These are phyloP conservation scores for Eupeodes latifasciatus DNA, from an alignment of 2,888 invertebrate genomes.

Conservation along the genomic window DNA sequence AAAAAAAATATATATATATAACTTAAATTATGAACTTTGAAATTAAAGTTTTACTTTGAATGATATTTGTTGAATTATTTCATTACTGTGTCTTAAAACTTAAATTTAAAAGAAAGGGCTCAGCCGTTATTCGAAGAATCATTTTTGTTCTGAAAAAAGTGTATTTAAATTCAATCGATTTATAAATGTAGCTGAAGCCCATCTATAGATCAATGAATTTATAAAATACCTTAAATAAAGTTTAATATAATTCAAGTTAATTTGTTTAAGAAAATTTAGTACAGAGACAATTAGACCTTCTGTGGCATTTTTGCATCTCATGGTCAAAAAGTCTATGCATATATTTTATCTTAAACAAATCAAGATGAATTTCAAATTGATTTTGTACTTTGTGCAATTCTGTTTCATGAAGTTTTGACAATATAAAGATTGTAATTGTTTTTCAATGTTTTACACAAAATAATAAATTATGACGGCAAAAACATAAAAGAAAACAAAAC, in stretches of 20 bases:
- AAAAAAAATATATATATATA: not conserved
- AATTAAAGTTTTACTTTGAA: slow-evolving; percentile 19
- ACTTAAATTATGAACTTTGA: slow-evolving; percentile 5
- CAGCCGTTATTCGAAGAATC: slow-evolving; percentile 25
- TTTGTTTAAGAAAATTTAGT: slow-evolving; percentile 21
- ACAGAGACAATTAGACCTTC: slow-evolving; percentile 39
- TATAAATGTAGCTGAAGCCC: not conserved
- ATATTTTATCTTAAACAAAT: slow-evolving; percentile 36
- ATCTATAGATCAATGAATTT: slow-evolving; percentile 50
- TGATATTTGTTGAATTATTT: slow-evolving; percentile 6
- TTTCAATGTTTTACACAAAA: slow-evolving; percentile 16
- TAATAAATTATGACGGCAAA: slow-evolving; percentile 29
- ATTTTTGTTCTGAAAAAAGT: not conserved
- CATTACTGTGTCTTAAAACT: not conserved
- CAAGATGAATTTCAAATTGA: slow-evolving; percentile 30
- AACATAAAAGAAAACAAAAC: slow-evolving; percentile 20
- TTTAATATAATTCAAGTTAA: slow-evolving; percentile 33
- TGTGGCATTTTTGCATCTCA: not conserved
- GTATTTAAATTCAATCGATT: slow-evolving; percentile 51
- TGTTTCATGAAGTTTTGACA: not conserved
- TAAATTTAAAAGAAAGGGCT: slow-evolving; percentile 33
- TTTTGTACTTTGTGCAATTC: slow-evolving; percentile 36
- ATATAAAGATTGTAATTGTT: not conserved
- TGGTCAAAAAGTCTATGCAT: slow-evolving; percentile 21
- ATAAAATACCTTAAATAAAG: not conserved